These are phyloP conservation scores for Platycheirus rosarum DNA, from an alignment of 2,888 invertebrate species.

Conservation along the genomic window DNA sequence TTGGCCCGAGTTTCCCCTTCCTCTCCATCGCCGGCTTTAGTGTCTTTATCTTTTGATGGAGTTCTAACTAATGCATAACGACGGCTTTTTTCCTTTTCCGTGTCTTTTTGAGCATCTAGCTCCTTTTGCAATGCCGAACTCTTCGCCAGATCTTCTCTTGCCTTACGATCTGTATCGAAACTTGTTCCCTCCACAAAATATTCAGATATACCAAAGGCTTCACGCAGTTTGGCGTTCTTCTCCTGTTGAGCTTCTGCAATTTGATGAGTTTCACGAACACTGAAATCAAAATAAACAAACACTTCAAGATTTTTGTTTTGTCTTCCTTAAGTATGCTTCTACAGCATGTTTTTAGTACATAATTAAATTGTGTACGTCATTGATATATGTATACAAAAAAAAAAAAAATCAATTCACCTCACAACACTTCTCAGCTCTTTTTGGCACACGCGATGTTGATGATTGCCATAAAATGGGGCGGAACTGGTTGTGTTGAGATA, in stretches of 20 bases:
- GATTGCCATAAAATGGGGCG: slow-evolving; percentile 50
- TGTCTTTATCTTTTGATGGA: slow-evolving; percentile 86
- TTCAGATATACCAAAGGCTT: slow-evolving; percentile 97
- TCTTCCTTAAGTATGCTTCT: neutral
- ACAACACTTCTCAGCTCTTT: slow-evolving; percentile 78
- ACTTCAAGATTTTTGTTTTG: neutral
- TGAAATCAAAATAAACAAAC: slow-evolving; percentile 80
- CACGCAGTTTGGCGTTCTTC: slow-evolving; percentile 95
- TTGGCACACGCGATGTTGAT: slow-evolving; percentile 72
- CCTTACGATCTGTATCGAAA: slow-evolving; percentile 90
- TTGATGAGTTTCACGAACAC: slow-evolving; percentile 97
- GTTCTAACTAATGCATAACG: slow-evolving; percentile 90
- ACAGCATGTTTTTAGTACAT: neutral
- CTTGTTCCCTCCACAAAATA: slow-evolving; percentile 97
- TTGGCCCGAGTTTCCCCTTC: slow-evolving; percentile 81
- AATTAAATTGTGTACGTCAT: slow-evolving; percentile 41
- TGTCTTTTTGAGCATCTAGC: slow-evolving; percentile 83
- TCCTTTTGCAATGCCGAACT: slow-evolving; percentile 82
- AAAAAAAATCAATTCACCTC: too few relatives aligned
- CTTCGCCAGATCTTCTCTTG: slow-evolving; percentile 83
- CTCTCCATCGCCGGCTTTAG: slow-evolving; percentile 75
- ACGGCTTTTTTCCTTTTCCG: slow-evolving; percentile 82
- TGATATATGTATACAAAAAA: slow-evolving; percentile 78
- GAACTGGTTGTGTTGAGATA: slow-evolving; percentile 42
- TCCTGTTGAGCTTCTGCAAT: slow-evolving; percentile 97